Percentiles rank a stretch among this genome's conserved stretches.
Evolutionary conservation across 37 sponge, comb jelly and placozoan species (phyloP).

Genomic region (Aplysina aerophoba): DNA sequence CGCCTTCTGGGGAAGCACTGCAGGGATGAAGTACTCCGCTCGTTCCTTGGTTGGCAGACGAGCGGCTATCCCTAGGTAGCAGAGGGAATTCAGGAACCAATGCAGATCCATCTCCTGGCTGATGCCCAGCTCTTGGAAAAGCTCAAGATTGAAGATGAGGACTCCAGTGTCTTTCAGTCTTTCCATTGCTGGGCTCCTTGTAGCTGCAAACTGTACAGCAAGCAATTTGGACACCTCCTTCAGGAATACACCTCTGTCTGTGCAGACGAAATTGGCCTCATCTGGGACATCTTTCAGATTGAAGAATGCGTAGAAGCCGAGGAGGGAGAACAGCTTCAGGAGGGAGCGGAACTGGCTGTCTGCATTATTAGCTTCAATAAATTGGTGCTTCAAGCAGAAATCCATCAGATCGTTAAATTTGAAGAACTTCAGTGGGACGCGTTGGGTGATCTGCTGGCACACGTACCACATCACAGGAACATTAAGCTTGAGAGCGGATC

Average conservation of each 20-base stretch:
- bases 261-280: conserved; percentile 9
- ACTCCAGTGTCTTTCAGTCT: too few relatives aligned
- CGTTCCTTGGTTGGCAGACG: too few relatives aligned
- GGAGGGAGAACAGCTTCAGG: not conserved
- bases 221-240: conserved; percentile 13
- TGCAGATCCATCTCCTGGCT: too few relatives aligned
- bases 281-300: not conserved
- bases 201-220: not conserved
- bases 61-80: too few relatives aligned
- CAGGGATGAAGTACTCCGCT: too few relatives aligned
- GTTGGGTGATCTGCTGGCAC: conserved; percentile 1
- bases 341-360: conserved; percentile 13
- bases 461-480: conserved; percentile 22
- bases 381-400: not conserved
- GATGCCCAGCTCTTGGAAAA: too few relatives aligned
- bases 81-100: too few relatives aligned
- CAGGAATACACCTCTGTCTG: not conserved
- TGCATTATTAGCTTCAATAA: conserved; percentile 2
- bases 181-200: not conserved
- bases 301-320: conserved; percentile 23
- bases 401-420: not conserved
- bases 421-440: not conserved
- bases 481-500: not conserved
- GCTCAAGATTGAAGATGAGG: too few relatives aligned
- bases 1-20: too few relatives aligned